Base-by-base conservation (phyloP, 2,888 invertebrate species). In the Mythimna albipuncta region DNA sequence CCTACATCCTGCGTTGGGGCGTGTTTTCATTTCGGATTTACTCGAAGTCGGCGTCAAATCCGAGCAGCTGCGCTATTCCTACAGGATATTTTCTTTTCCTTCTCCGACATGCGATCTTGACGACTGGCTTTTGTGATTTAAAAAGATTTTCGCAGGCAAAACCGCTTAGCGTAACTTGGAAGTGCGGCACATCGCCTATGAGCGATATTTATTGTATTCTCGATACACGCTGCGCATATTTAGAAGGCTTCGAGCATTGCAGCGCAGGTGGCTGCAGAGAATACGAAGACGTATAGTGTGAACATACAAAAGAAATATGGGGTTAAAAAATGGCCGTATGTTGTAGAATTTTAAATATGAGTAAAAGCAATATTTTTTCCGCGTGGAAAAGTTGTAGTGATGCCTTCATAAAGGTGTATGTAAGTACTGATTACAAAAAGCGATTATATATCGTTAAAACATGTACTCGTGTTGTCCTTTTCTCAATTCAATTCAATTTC, bases 21-120 rank as follows among this genome's bases (percentile, higher is more conserved):
- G 91, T 96, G 95, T 96, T 96, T 95, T 95, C 94, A 93, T 96
- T 95, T 94, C 93, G 94, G 95, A 95, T 96, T 96, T 95, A 90
- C 92, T 91, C 89, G 88, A 93, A 95, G 90, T 95, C 95, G 91
- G 91, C 93, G 92, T 93, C 91, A 93, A 94, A 95, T 93, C 94
- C 93, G 89, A 91, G 88, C 94, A 95, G 93, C 94, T 95, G 95
- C 91, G 94, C 89, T 91, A 89, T 93, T 93, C 90, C 89, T 88
- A 91, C 90, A 89, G 92, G 92, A 92, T 95, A 93, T 95, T 95
- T 96, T 95, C 94, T 93, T 95, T 95, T 94, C 93, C 93, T 91
- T 90, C 87, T 91, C 91, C 93, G 89, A 94, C 93, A 93, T 92
- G 90, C 91, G 94, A 95, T 95, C 95, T 93, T 94, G 93, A 94